phyloP scores from a whole-genome alignment of 2,797 vertebrate species.

The Perdix hodgsoniae region DNA sequence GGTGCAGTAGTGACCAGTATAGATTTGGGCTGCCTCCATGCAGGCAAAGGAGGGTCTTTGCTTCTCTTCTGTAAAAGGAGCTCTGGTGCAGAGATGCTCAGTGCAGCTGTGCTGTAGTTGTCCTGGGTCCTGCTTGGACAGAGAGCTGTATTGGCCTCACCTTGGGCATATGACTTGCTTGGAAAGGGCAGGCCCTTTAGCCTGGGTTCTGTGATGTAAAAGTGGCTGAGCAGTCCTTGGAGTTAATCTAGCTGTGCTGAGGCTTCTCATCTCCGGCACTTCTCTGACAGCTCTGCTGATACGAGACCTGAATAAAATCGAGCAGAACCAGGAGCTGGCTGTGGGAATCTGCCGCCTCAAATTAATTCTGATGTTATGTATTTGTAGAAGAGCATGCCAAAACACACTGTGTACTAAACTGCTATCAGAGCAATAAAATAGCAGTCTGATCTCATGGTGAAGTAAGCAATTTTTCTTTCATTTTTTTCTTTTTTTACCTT shows the following conservation, averaged over 20 bases:
- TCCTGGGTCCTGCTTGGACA: neutral
- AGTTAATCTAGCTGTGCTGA: accelerated
- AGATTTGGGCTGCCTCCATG: neutral
- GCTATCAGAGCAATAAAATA: neutral
- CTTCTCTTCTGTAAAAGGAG: neutral
- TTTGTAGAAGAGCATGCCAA: neutral
- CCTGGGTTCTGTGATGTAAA: neutral
- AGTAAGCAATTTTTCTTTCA: neutral
- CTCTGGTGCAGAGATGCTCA: accelerated
- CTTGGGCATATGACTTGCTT: accelerated
- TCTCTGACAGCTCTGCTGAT: neutral
- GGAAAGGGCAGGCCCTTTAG: neutral
- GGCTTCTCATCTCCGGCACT: accelerated
- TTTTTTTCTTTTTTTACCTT: neutral
- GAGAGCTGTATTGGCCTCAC: accelerated
- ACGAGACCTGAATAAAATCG: neutral
- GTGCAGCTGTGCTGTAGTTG: too few relatives aligned
- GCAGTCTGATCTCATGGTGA: neutral
- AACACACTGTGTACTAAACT: neutral
- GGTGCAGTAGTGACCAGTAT: too few relatives aligned
- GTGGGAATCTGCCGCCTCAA: neutral
- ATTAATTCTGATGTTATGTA: neutral
- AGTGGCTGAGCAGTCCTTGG: neutral
- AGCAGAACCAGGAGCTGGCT: neutral
- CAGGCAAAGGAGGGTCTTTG: neutral